These are phyloP conservation scores for Ophion slaviceki DNA, from an alignment of 2,888 invertebrate species.

Conservation along the genomic window DNA sequence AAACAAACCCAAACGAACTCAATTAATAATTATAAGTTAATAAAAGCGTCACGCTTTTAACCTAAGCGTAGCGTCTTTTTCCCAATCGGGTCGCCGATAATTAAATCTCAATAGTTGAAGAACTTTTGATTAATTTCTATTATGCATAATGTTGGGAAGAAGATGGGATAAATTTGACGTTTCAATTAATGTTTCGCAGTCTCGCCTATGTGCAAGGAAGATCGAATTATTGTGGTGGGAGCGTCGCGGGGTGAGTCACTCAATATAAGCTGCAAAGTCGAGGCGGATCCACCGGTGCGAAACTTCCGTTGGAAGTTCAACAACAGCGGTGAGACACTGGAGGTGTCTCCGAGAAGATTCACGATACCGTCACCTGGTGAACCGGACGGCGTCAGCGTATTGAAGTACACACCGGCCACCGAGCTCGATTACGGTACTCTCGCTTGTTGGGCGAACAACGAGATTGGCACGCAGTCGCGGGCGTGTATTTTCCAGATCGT, in stretches of 20 bases:
- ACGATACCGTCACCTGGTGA: slow-evolving; percentile 85
- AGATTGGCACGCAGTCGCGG: slow-evolving; percentile 91
- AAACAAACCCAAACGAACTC: no score
- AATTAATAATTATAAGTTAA: no score
- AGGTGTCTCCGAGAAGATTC: slow-evolving; percentile 91
- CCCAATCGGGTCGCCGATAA: no score
- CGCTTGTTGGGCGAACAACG: slow-evolving; percentile 93
- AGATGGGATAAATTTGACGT: slow-evolving; percentile 1
- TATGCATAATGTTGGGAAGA: background rate
- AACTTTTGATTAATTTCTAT: background rate
- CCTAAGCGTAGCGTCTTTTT: no score
- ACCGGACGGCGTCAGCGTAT: slow-evolving; percentile 87
- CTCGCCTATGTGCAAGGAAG: slow-evolving; percentile 92
- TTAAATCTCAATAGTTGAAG: background rate
- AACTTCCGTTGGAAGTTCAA: slow-evolving; percentile 97
- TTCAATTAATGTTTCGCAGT: slow-evolving; percentile 85
- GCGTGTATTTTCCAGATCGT: slow-evolving; percentile 96
- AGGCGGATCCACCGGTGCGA: slow-evolving; percentile 95
- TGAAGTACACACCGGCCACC: slow-evolving; percentile 85
- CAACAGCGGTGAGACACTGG: slow-evolving; percentile 95
- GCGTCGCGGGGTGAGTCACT: slow-evolving; percentile 94
- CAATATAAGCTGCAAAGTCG: slow-evolving; percentile 94
- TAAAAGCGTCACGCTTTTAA: no score
- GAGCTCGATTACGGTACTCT: slow-evolving; percentile 94
- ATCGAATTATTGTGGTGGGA: slow-evolving; percentile 92